A percentile compares a stretch with the other conserved stretches of the same genome.
Conservation (phyloP, 2,888 invertebrate species). For the Phalangium opilio region DNA sequence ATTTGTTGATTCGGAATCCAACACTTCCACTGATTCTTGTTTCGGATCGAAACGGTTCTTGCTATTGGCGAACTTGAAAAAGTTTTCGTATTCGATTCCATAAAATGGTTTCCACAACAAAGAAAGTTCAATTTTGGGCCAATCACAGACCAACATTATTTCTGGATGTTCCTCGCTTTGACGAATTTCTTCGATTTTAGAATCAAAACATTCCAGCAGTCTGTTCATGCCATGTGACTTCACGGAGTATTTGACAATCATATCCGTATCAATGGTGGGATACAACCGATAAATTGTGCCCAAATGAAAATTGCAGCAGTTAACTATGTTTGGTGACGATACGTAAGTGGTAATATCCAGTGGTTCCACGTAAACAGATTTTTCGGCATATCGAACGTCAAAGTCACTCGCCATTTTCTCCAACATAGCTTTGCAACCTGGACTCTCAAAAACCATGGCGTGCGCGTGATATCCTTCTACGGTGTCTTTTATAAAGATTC, state of each 20-base stretch:
- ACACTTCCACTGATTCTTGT: not conserved
- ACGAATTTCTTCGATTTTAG: not conserved
- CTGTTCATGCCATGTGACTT: not conserved
- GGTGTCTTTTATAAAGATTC: not conserved
- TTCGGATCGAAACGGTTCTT: not conserved
- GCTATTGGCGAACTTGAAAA: not conserved
- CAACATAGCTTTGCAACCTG: not conserved
- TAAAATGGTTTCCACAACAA: not conserved
- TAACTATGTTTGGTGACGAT: not conserved
- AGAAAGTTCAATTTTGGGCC: not conserved
- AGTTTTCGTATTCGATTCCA: not conserved
- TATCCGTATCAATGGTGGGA: not conserved
- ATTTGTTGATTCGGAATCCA: no score
- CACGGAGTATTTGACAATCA: not conserved
- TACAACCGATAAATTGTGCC: not conserved
- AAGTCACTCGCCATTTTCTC: not conserved
- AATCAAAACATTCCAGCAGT: not conserved
- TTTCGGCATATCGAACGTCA: not conserved
- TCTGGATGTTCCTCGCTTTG: not conserved
- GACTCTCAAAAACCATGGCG: constrained; percentile 1
- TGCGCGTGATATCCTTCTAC: not conserved
- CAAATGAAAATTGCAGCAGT: not conserved
- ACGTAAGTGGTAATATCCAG: not conserved
- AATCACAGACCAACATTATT: not conserved
- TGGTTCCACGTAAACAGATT: not conserved